Evolutionary conservation across 1,140 invertebrate genomes (phyloP), one percentile per base, ranked within the genome.

Genomic region (Sycophila sp.): DNA sequence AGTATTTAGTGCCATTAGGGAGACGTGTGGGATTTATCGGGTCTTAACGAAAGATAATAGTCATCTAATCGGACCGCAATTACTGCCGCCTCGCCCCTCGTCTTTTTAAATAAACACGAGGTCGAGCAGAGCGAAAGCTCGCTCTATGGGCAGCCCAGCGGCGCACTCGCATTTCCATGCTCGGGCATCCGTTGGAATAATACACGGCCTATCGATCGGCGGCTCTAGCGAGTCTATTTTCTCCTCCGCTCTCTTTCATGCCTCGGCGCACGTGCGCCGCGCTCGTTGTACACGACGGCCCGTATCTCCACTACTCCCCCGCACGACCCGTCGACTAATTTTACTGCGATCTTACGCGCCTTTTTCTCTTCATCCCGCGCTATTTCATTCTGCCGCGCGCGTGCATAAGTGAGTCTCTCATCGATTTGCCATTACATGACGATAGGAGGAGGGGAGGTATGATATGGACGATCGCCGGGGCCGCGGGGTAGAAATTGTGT

Each of bases 371-470:
- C 17, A n/a, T n/a, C n/a, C n/a, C n/a, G n/a, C 15, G 1, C 40
- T 4, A 15, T 42, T 42, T 17, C 7, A 42, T 42, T 42, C 13
- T 42, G 8, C 7, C 11, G 2, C 19, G 15, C 56, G 19, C 24
- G 40, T 13, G 6, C 13, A 30, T 26, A 26, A 26, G 40, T 30
- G 26, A 34, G 28, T 26, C 11, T 4, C 30, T 68, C 51, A 68
- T 68, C 66, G 38, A 68, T 68, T 59, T 15, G 22, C 32, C 53
- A 67, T 58, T 67, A 58, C 24, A 2, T 58, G 56, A 58, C 11
- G 30, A 28, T 17, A 22, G n/a, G 22, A 47, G 42, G n/a, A 30
- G 36, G 22, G 17, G 8, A 47, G 19, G 40, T 24, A 47, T 22
- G 17, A 49, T 13, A 59, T 69, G 42, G 32, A 53, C 45, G 24